Percentiles rank a stretch among this genome's conserved stretches.
phyloP scores from a whole-genome alignment of 2,797 vertebrate genomes.

The Microctenopoma lineatum region DNA sequence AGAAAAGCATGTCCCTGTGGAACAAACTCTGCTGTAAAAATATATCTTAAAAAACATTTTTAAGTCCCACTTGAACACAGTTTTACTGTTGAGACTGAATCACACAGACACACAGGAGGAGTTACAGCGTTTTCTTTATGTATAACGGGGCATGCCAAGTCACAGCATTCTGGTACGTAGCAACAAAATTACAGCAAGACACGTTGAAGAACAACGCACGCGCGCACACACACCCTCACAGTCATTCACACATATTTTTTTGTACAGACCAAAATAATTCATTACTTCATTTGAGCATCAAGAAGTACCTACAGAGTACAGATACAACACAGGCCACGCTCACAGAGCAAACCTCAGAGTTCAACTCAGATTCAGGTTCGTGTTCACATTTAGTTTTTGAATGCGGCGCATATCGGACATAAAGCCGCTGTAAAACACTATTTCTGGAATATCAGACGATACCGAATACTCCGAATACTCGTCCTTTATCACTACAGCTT shows the following conservation, averaged over 20 bases:
- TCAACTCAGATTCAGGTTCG: conserved; percentile 7
- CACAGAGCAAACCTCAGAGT: conserved; percentile 10
- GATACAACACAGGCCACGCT: conserved; percentile 48
- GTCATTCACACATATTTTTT: conserved; percentile 49
- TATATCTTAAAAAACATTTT: not conserved
- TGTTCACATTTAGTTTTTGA: not conserved
- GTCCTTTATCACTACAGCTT: too few species aligned
- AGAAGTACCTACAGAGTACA: conserved; percentile 80
- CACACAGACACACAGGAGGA: conserved; percentile 25
- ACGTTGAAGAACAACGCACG: conserved; percentile 52
- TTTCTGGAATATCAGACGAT: not conserved
- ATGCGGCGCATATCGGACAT: not conserved
- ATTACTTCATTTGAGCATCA: conserved; percentile 79
- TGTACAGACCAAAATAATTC: conserved; percentile 76
- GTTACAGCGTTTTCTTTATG: conserved; percentile 57
- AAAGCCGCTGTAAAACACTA: not conserved
- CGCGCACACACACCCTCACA: conserved; percentile 24
- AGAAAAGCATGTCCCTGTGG: too few species aligned
- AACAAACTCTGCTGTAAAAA: not conserved
- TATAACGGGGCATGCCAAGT: conserved; percentile 71
- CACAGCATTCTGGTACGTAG: conserved; percentile 74
- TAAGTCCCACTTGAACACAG: not conserved
- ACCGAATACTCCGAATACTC: not conserved
- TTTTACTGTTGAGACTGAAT: not conserved
- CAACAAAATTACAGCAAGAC: conserved; percentile 75